Evolutionary conservation across 2,797 vertebrate species (phyloP), one percentile per base, ranked within the genome.

Genomic region (Bucorvus abyssinicus): DNA sequence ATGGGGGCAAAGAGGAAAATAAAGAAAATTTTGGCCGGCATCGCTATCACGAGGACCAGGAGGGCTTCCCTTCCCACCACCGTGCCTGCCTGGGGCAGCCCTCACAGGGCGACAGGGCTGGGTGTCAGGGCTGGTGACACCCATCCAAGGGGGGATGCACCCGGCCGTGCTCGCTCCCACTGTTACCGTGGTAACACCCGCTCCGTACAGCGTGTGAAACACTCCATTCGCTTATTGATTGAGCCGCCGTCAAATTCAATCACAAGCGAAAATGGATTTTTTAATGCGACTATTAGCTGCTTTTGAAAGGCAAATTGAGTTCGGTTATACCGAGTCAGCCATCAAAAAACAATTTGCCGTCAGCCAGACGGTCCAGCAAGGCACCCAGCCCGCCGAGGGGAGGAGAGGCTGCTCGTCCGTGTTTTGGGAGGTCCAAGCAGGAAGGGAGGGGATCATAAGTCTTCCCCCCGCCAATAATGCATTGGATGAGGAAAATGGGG

Each of bases 291-390:
- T 98, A 97, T 98, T 98, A 98, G 97, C 97, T 95, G 97, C 97
- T 98, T 97, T 98, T 98, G 97, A 98, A 97, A 98, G 93, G 97
- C 97, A 98, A 97, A 98, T 97, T 97, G 97, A 97, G 98, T 97
- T 98, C 97, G 75, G 97, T 96, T 96, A 93, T 90, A 96, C 53
- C 23, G 84, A 96, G 90, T 53, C 97, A 71, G 81, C 95, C 96
- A 93, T 97, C 96, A 97, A 92, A 96, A 97, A 97, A 97, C 97
- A 97, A 97, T 97, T 95, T 97, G 95, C 97, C n/a, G 3, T 84
- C 91, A 71, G 93, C 29, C 95, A 96, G 95, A 87, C 89, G 36
- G 94, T 69, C 95, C 82, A 1, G 77, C 6, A 7, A 60, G 83
- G 59, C 47, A 8, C 47, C 9, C 3, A 6, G 76, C 19, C 69